Evolutionary conservation across 2,113 vertebrate species (phyloP).

Genomic region (Gymnogyps californianus): DNA sequence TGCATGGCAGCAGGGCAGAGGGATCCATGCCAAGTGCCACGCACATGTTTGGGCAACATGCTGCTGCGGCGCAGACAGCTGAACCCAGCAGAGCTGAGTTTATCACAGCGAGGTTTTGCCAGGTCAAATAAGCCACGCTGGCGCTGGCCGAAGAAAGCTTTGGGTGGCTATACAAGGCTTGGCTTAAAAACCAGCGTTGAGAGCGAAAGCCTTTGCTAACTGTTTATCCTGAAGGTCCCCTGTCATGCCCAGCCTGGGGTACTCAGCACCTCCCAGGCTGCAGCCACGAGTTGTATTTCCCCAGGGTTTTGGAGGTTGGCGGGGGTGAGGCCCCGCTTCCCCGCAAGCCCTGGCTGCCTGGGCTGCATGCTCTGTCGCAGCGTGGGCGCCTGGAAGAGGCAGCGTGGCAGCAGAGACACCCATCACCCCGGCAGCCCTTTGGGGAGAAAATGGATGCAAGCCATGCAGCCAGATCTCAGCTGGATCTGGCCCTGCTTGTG

Average conservation of each 20-base stretch:
- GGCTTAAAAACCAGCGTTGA: neutral
- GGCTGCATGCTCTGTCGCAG: fast-evolving
- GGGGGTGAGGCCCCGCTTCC: fast-evolving
- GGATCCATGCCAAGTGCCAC: fast-evolving
- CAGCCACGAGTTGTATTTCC: neutral
- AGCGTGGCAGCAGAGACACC: neutral
- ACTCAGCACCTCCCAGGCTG: neutral
- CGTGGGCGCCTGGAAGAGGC: fast-evolving
- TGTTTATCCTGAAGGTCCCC: neutral
- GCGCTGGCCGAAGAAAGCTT: neutral
- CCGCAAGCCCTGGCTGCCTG: neutral
- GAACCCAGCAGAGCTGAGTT: neutral
- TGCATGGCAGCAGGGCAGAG: neutral
- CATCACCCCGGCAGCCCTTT: fast-evolving
- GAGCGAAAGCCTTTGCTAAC: neutral
- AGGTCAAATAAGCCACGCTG: neutral
- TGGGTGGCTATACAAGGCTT: neutral
- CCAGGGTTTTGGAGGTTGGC: neutral
- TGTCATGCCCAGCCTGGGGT: fast-evolving
- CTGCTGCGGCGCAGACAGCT: neutral
- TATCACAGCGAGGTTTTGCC: neutral
- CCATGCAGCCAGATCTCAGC: neutral
- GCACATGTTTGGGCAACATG: fast-evolving
- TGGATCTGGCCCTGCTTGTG: neutral
- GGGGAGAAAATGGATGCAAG: neutral